Evolutionary conservation across 2,797 vertebrate genomes (phyloP).

Genomic region (Etheostoma nigrum): DNA sequence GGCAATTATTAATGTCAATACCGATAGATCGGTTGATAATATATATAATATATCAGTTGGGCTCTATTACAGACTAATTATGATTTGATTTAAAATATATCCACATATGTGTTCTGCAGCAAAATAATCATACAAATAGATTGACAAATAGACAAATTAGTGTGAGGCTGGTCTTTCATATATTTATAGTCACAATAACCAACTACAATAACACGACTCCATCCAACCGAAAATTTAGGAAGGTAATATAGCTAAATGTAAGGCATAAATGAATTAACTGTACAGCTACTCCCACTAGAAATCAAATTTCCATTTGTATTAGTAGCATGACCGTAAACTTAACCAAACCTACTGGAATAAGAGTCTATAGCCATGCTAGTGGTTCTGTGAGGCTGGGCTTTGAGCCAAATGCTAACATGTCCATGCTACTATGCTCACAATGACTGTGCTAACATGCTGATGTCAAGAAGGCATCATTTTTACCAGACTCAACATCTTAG

Average conservation of each 20-base stretch:
- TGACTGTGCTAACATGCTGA: background rate
- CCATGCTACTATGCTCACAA: background rate
- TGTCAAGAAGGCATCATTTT: background rate
- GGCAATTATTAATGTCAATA: no score
- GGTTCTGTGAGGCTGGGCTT: background rate
- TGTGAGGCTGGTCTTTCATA: conserved; percentile 6
- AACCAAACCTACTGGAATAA: conserved; percentile 6
- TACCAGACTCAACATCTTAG: background rate
- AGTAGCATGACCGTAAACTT: conserved; percentile 9
- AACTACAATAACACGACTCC: background rate
- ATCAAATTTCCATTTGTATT: conserved; percentile 6
- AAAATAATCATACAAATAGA: background rate
- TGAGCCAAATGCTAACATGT: background rate
- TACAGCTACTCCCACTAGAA: no score
- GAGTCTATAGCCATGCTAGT: background rate
- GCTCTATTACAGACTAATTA: background rate
- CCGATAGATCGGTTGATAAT: no score
- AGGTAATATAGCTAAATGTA: background rate
- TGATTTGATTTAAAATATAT: conserved; percentile 2
- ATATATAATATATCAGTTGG: no score
- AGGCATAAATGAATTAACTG: background rate
- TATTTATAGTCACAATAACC: background rate
- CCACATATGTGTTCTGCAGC: background rate
- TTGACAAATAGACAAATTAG: background rate
- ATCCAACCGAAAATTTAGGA: background rate